Evolutionary conservation across 1,140 invertebrate species (phyloP).

Genomic region (Campoletis sonorensis): DNA sequence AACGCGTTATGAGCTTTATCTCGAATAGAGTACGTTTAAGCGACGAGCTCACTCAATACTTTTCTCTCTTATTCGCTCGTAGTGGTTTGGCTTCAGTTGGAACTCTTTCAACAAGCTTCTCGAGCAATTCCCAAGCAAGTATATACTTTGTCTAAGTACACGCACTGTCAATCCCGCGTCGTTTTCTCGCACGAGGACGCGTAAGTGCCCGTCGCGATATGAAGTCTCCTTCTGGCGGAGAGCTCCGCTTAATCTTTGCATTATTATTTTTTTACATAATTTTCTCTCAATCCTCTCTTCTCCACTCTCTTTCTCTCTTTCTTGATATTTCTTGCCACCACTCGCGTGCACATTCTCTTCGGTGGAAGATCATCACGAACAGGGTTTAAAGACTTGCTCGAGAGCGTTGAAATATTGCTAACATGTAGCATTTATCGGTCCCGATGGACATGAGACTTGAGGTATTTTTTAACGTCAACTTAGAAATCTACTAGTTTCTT

Average conservation of each 20-base stretch:
- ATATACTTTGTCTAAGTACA: constrained; percentile 64
- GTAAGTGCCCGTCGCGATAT: constrained; percentile 65
- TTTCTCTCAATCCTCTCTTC: constrained; percentile 52
- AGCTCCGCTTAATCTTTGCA: constrained; percentile 49
- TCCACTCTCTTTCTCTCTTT: constrained; percentile 50
- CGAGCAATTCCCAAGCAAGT: constrained; percentile 64
- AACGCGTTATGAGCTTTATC: constrained; percentile 49
- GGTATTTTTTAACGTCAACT: constrained; percentile 22
- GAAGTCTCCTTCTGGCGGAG: constrained; percentile 51
- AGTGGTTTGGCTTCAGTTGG: constrained; percentile 57
- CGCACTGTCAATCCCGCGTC: constrained; percentile 6
- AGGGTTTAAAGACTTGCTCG: constrained; percentile 12
- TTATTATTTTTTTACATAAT: constrained; percentile 41
- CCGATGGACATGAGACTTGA: constrained; percentile 1
- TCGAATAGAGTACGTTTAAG: constrained; percentile 49
- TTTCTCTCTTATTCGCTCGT: constrained; percentile 50
- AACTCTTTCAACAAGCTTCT: constrained; percentile 56
- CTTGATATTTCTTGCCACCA: background rate
- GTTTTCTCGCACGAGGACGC: constrained; percentile 48
- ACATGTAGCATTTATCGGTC: constrained; percentile 30
- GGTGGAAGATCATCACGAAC: constrained; percentile 5
- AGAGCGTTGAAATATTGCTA: background rate
- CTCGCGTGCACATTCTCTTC: constrained; percentile 15
- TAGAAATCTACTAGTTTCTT: constrained; percentile 15
- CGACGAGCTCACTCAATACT: constrained; percentile 34